Percentiles rank a stretch among this genome's conserved stretches.
phyloP scores from a whole-genome alignment of 1,140 invertebrate genomes.

The Bombus ignitus region DNA sequence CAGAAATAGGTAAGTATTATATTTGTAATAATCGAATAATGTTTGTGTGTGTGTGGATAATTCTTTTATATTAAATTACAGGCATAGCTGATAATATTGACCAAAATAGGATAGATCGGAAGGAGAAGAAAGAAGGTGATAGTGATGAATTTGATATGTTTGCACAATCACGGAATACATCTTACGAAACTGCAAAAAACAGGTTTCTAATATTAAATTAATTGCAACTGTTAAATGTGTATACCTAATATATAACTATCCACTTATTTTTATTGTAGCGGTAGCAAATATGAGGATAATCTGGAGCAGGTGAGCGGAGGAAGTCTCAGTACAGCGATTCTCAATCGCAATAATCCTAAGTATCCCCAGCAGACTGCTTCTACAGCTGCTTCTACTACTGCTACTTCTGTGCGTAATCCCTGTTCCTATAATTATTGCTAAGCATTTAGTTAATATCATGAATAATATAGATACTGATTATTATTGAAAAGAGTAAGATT shows the following conservation, averaged over 20 bases:
- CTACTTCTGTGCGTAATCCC: slow-evolving; percentile 73
- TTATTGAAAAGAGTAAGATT: slow-evolving; percentile 3
- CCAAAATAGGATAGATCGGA: slow-evolving; percentile 66
- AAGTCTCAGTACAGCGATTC: slow-evolving; percentile 75
- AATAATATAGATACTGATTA: not conserved
- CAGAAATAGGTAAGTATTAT: slow-evolving; percentile 77
- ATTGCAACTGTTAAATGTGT: not conserved
- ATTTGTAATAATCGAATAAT: slow-evolving; percentile 19
- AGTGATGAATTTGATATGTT: slow-evolving; percentile 95
- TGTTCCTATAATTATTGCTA: slow-evolving; percentile 39
- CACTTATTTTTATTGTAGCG: slow-evolving; percentile 79
- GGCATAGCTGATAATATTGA: slow-evolving; percentile 67
- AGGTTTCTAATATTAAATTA: slow-evolving; percentile 80
- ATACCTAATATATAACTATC: not conserved
- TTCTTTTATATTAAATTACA: slow-evolving; percentile 56
- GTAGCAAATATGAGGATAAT: slow-evolving; percentile 90
- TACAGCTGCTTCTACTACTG: slow-evolving; percentile 59
- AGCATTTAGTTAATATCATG: slow-evolving; percentile 14
- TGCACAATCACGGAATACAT: slow-evolving; percentile 92
- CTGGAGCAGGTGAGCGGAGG: slow-evolving; percentile 85
- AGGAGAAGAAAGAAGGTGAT: slow-evolving; percentile 78
- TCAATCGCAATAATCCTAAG: slow-evolving; percentile 75
- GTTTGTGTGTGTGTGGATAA: not conserved
- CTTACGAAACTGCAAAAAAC: slow-evolving; percentile 88
- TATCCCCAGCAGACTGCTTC: slow-evolving; percentile 61